These are phyloP conservation scores for Mamestra brassicae DNA, from an alignment of 2,888 invertebrate species.

Conservation along the genomic window DNA sequence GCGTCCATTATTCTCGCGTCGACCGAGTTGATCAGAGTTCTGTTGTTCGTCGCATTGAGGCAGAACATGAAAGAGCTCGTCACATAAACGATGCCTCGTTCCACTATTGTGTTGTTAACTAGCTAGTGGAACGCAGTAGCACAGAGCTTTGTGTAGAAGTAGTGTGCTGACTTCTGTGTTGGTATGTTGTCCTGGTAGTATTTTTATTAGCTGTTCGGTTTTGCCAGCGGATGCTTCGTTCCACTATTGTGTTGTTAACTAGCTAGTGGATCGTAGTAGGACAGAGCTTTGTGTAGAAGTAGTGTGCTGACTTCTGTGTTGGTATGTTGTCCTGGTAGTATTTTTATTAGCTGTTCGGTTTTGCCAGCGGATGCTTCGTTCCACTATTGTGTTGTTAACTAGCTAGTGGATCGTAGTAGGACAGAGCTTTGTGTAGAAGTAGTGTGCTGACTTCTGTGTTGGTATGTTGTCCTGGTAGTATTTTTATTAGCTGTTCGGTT, in stretches of 20 bases:
- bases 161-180: no score
- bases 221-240: conserved; percentile 30
- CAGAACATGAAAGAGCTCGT: conserved; percentile 51
- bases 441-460: conserved; percentile 1
- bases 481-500: no score
- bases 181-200: no score
- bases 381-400: conserved; percentile 58
- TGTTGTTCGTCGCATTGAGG: conserved; percentile 52
- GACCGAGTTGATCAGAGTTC: conserved; percentile 52
- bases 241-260: conserved; percentile 56
- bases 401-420: conserved; percentile 42
- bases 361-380: no score
- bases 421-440: conserved; percentile 4
- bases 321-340: conserved; percentile 13
- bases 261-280: conserved; percentile 36
- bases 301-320: background rate
- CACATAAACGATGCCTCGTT: conserved; percentile 41
- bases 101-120: no score
- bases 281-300: background rate
- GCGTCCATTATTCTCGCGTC: conserved; percentile 23
- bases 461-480: conserved; percentile 19
- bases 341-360: no score
- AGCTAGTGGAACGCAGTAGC: no score
- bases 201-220: no score
- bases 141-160: no score